phyloP scores from a whole-genome alignment of 2,888 invertebrate genomes.

The Helicoverpa assulta region DNA sequence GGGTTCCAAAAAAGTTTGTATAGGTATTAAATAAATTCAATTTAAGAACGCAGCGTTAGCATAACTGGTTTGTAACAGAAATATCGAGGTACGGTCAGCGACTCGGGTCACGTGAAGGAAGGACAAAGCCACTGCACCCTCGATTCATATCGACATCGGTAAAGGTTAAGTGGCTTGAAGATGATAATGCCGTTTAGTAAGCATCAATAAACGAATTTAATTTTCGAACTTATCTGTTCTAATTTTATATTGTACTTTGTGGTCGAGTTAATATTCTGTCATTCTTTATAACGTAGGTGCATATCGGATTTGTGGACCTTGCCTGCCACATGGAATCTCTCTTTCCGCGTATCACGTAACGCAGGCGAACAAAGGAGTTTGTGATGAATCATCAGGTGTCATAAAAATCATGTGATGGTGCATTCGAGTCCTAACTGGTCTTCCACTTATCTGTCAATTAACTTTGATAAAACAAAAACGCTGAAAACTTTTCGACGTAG shows the following conservation, averaged over 20 bases:
- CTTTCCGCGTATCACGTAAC: too few relatives aligned
- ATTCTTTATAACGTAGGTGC: background rate
- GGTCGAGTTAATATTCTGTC: background rate
- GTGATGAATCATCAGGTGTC: too few relatives aligned
- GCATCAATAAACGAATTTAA: background rate
- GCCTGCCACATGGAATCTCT: too few relatives aligned
- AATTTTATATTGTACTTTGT: background rate
- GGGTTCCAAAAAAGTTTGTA: background rate
- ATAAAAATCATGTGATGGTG: too few relatives aligned
- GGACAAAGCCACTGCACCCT: constrained; percentile 16
- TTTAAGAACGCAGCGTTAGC: constrained; percentile 1
- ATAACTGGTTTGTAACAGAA: constrained; percentile 30
- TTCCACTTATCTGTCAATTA: too few relatives aligned
- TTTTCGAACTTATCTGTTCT: background rate
- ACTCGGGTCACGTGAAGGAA: constrained; percentile 19
- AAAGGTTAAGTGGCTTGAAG: constrained; percentile 1
- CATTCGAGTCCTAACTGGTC: too few relatives aligned
- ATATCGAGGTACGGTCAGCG: constrained; percentile 31
- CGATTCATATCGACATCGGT: constrained; percentile 8
- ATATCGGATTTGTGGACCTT: too few relatives aligned
- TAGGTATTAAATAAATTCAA: constrained; percentile 9
- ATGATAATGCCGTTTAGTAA: background rate
- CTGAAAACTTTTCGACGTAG: background rate
- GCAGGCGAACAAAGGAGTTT: too few relatives aligned
- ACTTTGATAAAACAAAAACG: background rate